Evolutionary conservation across 2,113 vertebrate genomes (phyloP).

Genomic region (Oryzias celebensis): DNA sequence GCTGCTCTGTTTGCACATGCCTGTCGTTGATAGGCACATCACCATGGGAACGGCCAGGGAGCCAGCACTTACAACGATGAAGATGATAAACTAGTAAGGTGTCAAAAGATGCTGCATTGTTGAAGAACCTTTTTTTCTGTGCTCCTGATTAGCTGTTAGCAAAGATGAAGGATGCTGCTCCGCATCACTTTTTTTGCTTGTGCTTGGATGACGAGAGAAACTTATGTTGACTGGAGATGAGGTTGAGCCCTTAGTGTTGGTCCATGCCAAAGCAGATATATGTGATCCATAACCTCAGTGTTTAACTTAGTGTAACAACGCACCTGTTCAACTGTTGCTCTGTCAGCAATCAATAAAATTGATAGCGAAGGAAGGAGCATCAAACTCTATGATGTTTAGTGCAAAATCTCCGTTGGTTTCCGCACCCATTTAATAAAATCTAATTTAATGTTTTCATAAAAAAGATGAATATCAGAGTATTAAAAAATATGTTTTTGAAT

Average conservation of each 20-base stretch:
- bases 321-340: too few species aligned
- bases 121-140: slow-evolving; percentile 37
- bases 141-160: slow-evolving; percentile 23
- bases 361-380: too few species aligned
- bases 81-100: slow-evolving; percentile 76
- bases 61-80: slow-evolving; percentile 56
- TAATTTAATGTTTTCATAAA: too few species aligned
- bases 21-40: slow-evolving; percentile 78
- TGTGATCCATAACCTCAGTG: slow-evolving; percentile 18
- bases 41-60: slow-evolving; percentile 78
- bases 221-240: slow-evolving; percentile 12
- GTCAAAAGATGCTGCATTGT: slow-evolving; percentile 63
- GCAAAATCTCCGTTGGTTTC: too few species aligned
- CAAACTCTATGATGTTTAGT: too few species aligned
- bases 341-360: too few species aligned
- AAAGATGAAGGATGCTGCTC: not conserved
- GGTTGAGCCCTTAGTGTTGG: slow-evolving; percentile 6
- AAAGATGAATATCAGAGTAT: too few species aligned
- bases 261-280: slow-evolving; percentile 27
- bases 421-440: too few species aligned
- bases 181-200: slow-evolving; percentile 14
- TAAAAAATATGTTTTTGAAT: too few species aligned
- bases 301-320: slow-evolving; percentile 4
- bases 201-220: slow-evolving; percentile 14
- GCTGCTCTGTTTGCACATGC: slow-evolving; percentile 78